Conservation (phyloP, 2,888 invertebrate species). For the Lycocerus yunnanus region DNA sequence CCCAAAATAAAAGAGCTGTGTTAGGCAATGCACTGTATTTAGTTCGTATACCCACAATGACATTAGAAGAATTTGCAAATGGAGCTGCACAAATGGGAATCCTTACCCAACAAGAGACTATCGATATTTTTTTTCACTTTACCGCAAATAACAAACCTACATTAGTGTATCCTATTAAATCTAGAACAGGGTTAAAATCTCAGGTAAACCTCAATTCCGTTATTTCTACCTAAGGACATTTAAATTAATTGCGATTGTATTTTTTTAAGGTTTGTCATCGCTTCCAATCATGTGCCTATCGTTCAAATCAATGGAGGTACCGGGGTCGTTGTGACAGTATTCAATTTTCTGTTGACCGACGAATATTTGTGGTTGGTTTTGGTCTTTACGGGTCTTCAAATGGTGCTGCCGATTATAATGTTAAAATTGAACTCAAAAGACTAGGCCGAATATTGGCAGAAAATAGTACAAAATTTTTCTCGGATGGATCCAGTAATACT, state of each 20-base stretch:
- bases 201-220: conserved; percentile 63
- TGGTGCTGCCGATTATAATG: conserved; percentile 93
- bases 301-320: conserved; percentile 97
- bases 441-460: conserved; percentile 87
- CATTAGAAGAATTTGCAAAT: conserved; percentile 91
- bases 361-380: conserved; percentile 95
- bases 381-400: conserved; percentile 96
- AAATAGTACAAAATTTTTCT: conserved; percentile 92
- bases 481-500: conserved; percentile 94
- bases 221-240: conserved; percentile 4
- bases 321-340: conserved; percentile 95
- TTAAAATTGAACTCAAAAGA: conserved; percentile 91
- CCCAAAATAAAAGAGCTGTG: conserved; percentile 78
- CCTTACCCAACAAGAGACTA: conserved; percentile 89
- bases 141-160: conserved; percentile 87
- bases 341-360: conserved; percentile 93
- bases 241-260: background rate
- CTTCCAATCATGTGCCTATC: conserved; percentile 95
- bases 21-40: conserved; percentile 81
- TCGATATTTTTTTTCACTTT: conserved; percentile 93
- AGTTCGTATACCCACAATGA: conserved; percentile 93
- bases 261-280: conserved; percentile 82
- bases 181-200: conserved; percentile 86
- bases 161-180: conserved; percentile 80
- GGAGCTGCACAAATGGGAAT: conserved; percentile 93